Conservation (phyloP, 1,140 invertebrate genomes). For the Drosophila novamexicana region DNA sequence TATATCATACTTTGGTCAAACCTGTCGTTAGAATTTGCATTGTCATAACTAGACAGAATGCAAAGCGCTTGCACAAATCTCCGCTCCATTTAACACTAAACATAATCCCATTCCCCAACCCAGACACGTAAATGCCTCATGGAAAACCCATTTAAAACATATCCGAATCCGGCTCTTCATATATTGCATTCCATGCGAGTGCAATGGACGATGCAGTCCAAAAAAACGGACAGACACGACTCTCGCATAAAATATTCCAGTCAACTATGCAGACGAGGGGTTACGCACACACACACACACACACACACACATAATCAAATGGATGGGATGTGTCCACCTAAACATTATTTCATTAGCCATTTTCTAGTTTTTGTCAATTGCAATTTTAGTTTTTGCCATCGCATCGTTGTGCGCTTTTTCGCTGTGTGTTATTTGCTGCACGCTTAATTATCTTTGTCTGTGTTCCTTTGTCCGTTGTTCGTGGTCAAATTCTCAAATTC, state of each 20-base stretch:
- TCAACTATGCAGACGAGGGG: constrained; percentile 7
- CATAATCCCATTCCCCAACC: not conserved
- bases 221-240: not conserved
- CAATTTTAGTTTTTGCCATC: constrained; percentile 31
- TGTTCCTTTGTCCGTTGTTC: constrained; percentile 3
- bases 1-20: not conserved
- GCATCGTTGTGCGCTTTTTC: constrained; percentile 23
- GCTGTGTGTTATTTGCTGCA: constrained; percentile 27
- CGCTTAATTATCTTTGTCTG: constrained; percentile 50
- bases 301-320: not conserved
- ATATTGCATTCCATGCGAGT: constrained; percentile 4
- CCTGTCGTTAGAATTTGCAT: constrained; percentile 7
- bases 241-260: constrained; percentile 10
- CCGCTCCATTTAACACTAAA: constrained; percentile 35
- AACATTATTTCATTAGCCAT: constrained; percentile 38
- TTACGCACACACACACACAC: not conserved
- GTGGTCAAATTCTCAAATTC: constrained; percentile 7
- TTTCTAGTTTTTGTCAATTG: constrained; percentile 38
- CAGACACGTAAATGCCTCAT: constrained; percentile 1
- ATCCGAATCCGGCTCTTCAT: constrained; percentile 2
- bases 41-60: constrained; percentile 13
- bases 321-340: not conserved
- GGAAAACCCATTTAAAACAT: constrained; percentile 23
- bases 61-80: constrained; percentile 19
- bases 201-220: constrained; percentile 11